Evolutionary conservation across 2,113 vertebrate species (phyloP), one percentile per base, ranked within the genome.

Genomic region (Oncorhynchus mykiss): DNA sequence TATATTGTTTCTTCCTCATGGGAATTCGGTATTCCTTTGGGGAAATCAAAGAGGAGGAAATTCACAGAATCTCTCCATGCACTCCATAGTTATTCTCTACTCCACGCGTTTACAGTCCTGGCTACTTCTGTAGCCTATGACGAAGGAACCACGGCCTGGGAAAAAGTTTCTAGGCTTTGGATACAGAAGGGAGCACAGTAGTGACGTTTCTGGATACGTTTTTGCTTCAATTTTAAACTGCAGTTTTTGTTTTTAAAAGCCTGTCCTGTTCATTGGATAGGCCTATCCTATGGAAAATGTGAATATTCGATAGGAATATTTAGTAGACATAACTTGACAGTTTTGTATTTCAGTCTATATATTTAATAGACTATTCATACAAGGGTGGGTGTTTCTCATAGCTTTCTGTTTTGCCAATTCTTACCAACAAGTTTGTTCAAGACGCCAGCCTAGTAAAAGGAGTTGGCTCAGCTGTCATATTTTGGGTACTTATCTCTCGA

Each of bases 341-440:
- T 67, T 66, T 67, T 67, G 25, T 91, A 81, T 79, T 90, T 82
- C 86, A 79, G 9, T 9, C 39, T 45, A 45, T 45, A 45, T 45
- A 11, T 45, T 45, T 45, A 45, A 84, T 92, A 91, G 90, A 75
- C 57, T 84, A 87, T 87, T 84, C 78, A 70, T 88, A 81, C 80
- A 68, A 80, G 72, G 82, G 85, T 78, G 84, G 86, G 84, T 84
- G 87, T 85, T 87, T 81, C 86, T 85, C 81, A 72, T 80, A 86
- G 85, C 84, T 86, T 83, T 74, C 76, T 79, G 84, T 89, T 89
- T 89, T 81, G 87, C 86, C 89, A 89, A 88, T 87, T 90, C 88
- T 83, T 90, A 87, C 87, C 87, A 92, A 91, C 90, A 91, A 92
- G 91, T 92, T 90, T 87, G 80, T 34, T 14, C 9, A n/a, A n/a